phyloP scores from a whole-genome alignment of 2,888 invertebrate species.

The Dasypolia templi region DNA sequence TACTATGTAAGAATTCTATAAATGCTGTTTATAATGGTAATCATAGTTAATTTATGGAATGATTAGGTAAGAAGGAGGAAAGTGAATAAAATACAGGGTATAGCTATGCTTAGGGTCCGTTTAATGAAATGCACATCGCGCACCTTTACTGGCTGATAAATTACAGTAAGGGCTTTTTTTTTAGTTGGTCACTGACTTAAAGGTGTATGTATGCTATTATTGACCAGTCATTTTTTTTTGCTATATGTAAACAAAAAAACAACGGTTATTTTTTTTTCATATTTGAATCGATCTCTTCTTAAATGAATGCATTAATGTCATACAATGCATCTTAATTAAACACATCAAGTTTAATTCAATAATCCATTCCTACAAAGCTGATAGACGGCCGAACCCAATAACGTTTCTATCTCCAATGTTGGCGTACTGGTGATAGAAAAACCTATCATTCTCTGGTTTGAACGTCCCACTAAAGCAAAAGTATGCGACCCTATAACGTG shows the following conservation, averaged over 20 bases:
- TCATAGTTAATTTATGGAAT: slow-evolving; percentile 45
- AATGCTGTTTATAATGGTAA: slow-evolving; percentile 46
- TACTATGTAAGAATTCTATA: slow-evolving; percentile 48
- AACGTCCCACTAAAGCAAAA: no score
- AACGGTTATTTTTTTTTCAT: no score
- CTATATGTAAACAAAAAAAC: no score
- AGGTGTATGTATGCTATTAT: slow-evolving; percentile 7
- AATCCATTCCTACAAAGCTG: background rate
- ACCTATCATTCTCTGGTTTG: no score
- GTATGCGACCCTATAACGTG: no score
- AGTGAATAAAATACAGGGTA: slow-evolving; percentile 16
- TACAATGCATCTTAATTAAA: slow-evolving; percentile 16
- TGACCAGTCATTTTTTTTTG: no score
- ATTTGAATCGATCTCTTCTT: background rate
- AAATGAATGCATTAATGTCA: background rate
- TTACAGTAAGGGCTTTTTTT: slow-evolving; percentile 21
- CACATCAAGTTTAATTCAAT: background rate
- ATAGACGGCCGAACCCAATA: no score
- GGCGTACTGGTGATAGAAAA: no score
- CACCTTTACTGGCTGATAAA: slow-evolving; percentile 44
- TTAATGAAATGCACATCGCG: slow-evolving; percentile 45
- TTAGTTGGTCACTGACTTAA: slow-evolving; percentile 1
- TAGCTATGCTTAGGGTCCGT: slow-evolving; percentile 14
- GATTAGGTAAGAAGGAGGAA: slow-evolving; percentile 1
- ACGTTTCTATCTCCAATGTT: no score